Conservation (phyloP, 2,113 vertebrate genomes). For the Arvicanthis niloticus region DNA sequence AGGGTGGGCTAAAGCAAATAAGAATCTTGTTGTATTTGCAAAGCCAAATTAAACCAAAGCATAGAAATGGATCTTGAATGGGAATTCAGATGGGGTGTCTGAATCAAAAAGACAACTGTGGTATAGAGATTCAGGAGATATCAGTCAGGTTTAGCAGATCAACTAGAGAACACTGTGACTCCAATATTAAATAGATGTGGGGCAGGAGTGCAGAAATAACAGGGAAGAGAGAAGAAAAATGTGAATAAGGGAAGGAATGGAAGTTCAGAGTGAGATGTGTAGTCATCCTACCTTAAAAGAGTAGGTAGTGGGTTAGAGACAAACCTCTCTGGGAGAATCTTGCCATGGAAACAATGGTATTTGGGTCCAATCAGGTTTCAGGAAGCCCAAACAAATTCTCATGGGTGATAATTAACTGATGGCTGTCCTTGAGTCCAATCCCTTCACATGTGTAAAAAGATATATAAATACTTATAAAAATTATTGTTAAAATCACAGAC, state of each 20-base stretch:
- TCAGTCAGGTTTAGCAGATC: background rate
- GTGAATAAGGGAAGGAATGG: background rate
- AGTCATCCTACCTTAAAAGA: background rate
- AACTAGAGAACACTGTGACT: background rate
- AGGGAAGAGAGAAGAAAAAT: accelerated
- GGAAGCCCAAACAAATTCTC: background rate
- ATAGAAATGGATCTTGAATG: background rate
- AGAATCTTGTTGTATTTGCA: background rate
- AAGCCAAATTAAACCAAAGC: background rate
- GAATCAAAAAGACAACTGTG: background rate
- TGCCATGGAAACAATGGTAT: background rate
- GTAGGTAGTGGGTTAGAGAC: accelerated
- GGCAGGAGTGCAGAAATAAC: background rate
- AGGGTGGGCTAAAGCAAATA: background rate
- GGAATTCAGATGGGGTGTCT: background rate
- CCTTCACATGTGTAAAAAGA: background rate
- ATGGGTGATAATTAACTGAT: background rate
- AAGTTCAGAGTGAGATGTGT: background rate
- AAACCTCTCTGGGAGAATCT: background rate
- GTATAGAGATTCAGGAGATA: background rate
- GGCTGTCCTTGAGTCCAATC: background rate
- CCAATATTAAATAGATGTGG: accelerated
- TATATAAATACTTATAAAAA: background rate
- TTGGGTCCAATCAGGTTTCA: background rate
- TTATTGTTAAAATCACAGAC: background rate